phyloP scores from a whole-genome alignment of 1,140 invertebrate genomes.

The Zaprionus africanus region DNA sequence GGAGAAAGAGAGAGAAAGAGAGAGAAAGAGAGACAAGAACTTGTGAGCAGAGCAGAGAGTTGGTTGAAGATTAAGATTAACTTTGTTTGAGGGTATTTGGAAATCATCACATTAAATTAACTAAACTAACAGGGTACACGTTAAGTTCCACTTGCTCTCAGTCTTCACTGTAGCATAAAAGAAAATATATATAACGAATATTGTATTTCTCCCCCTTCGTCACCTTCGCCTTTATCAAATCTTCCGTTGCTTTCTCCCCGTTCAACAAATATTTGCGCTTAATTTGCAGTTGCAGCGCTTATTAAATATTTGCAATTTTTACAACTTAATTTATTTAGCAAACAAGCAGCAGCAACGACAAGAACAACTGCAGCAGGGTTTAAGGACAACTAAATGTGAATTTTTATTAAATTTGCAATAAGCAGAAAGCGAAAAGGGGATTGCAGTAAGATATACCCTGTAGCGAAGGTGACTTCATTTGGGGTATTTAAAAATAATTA shows the following conservation, averaged over 20 bases:
- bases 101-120: not conserved
- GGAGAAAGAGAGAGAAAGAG: not conserved
- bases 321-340: slow-evolving; percentile 27
- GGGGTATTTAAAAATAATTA: too few relatives aligned
- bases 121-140: not conserved
- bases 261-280: slow-evolving; percentile 62
- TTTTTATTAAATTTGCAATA: slow-evolving; percentile 19
- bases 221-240: not conserved
- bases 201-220: too few relatives aligned
- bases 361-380: not conserved
- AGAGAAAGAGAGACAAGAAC: not conserved
- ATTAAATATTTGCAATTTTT: slow-evolving; percentile 77
- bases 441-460: not conserved
- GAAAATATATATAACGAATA: too few relatives aligned
- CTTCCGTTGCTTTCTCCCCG: too few relatives aligned
- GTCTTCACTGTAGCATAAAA: not conserved
- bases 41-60: not conserved
- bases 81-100: not conserved
- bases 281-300: slow-evolving; percentile 66
- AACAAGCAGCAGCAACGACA: not conserved
- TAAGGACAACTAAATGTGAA: slow-evolving; percentile 17
- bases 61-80: not conserved
- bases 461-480: not conserved
- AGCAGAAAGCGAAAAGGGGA: not conserved
- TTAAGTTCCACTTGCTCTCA: not conserved